Base-by-base conservation (phyloP, 2,113 vertebrate species). In the Passer domesticus region DNA sequence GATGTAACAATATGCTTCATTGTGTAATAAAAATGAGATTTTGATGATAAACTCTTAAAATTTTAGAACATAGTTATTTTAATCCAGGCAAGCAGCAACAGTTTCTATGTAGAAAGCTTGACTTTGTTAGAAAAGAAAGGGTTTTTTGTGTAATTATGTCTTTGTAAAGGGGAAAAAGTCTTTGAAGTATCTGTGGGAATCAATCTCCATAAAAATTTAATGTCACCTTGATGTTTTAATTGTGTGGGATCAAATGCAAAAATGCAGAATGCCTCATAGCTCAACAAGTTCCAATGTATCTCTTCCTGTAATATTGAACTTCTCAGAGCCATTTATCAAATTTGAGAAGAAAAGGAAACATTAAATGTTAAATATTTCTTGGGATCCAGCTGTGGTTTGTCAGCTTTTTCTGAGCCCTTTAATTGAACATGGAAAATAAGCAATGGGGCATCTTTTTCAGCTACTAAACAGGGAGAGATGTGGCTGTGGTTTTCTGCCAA, bases 121-220 rank as follows among this genome's bases (percentile, higher is more conserved):
- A 20, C 21, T 89, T 95, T 74, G 44, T 63, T 86, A 79, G 63
- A 63, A 91, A 78, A 46, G 2, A 44, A 68, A 55, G 5, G 4
- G 0, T 25, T 80, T 84, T 83, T 77, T 53, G 7, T 91, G n/a
- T 80, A 87, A 75, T 68, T 91, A 30, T 68, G 39, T 69, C 46
- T 92, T 75, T 91, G 30, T 83, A 81, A 91, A 73, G 16, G 12
- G 10, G 3, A 9, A 24, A 27, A 27, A 47, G 35, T 22, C 75
- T 96, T 96, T 96, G 88, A 96, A 93, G 55, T 76, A 24, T 81
- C 78, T 83, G 46, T 8, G 24, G 67, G 76, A 95, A 86, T 96
- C 76, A 70, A 91, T 91, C 62, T 86, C 68, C 44, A 81, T 97
- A 86, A 97, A 95, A 94, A 72, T 60, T 92, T 87, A 64, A 83